Evolutionary conservation across 2,113 vertebrate species (phyloP).

Genomic region (Hystrix cristata): DNA sequence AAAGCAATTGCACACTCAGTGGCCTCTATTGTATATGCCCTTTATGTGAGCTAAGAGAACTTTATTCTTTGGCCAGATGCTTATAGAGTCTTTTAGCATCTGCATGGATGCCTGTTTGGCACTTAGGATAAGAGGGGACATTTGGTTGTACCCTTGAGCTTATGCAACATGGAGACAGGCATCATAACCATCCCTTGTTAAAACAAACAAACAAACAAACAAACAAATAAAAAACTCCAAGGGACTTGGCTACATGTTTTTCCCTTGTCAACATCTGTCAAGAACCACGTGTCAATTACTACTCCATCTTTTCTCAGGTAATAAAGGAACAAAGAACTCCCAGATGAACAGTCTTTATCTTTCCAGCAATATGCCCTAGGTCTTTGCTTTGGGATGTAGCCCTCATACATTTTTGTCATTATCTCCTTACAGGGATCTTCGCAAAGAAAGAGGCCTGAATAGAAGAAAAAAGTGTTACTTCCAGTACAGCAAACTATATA

Average conservation of each 20-base stretch:
- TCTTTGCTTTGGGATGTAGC: slow-evolving; percentile 57
- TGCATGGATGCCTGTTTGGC: slow-evolving; percentile 68
- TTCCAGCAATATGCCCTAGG: slow-evolving; percentile 63
- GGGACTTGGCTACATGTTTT: slow-evolving; percentile 49
- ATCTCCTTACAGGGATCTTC: not conserved
- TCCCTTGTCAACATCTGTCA: slow-evolving; percentile 76
- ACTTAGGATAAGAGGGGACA: slow-evolving; percentile 45
- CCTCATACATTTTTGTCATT: slow-evolving; percentile 70
- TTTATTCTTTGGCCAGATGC: slow-evolving; percentile 67
- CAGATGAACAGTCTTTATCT: slow-evolving; percentile 67
- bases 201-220: too few species aligned
- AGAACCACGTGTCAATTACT: slow-evolving; percentile 57
- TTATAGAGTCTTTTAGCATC: slow-evolving; percentile 38
- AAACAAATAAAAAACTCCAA: not conserved
- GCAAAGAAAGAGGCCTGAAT: slow-evolving; percentile 25
- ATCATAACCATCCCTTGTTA: slow-evolving; percentile 60
- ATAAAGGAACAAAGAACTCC: slow-evolving; percentile 71
- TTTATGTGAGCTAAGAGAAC: slow-evolving; percentile 24
- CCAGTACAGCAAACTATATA: not conserved
- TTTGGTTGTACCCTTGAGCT: slow-evolving; percentile 51
- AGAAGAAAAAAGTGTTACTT: slow-evolving; percentile 26
- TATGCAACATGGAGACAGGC: slow-evolving; percentile 62
- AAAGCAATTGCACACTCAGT: not conserved
- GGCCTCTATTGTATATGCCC: not conserved
- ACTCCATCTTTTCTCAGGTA: slow-evolving; percentile 61